Conservation (phyloP, 2,113 vertebrate genomes). For the Diadophis punctatus region DNA sequence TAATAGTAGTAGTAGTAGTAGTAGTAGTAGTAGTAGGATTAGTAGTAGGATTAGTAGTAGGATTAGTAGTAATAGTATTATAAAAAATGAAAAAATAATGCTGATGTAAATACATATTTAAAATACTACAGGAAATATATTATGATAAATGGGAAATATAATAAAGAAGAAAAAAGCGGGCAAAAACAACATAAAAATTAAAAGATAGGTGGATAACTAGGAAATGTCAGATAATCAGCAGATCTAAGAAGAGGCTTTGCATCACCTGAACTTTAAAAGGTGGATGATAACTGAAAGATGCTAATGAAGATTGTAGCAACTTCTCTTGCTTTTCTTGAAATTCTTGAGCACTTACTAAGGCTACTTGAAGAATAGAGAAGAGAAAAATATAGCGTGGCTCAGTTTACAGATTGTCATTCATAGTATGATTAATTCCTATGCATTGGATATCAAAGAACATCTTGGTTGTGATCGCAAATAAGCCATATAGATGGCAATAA, state of each 20-base stretch:
- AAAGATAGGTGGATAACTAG: background rate
- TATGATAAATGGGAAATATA: background rate
- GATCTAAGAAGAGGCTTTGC: background rate
- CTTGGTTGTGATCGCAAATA: conserved; percentile 10
- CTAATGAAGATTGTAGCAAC: background rate
- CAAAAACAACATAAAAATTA: background rate
- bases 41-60: no score
- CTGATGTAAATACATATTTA: background rate
- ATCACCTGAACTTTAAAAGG: background rate
- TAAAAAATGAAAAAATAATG: background rate
- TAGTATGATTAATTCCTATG: background rate
- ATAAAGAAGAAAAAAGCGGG: background rate
- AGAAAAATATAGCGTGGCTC: background rate
- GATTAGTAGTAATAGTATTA: no score
- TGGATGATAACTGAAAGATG: background rate
- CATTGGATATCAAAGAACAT: background rate
- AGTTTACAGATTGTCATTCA: conserved; percentile 11
- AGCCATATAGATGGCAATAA: background rate
- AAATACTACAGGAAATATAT: background rate
- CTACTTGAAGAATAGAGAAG: background rate
- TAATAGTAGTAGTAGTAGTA: no score
- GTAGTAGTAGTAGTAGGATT: no score
- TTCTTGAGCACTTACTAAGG: background rate
- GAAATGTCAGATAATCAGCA: background rate
- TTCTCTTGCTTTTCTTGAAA: background rate